phyloP scores from a whole-genome alignment of 2,797 vertebrate species.

The Pseudochromis fuscus region DNA sequence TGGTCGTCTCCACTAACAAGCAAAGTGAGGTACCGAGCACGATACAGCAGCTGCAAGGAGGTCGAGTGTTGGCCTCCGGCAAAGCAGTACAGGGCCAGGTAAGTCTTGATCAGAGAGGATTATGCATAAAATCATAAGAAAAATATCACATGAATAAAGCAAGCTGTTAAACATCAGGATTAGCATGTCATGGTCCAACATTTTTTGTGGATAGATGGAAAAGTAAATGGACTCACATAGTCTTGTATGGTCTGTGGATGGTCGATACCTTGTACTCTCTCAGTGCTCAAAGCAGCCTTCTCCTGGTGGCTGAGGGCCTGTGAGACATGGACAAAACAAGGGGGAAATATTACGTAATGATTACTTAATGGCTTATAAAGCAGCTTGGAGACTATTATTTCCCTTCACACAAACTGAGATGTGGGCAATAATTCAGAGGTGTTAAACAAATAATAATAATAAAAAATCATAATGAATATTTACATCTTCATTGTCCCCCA shows the following conservation, averaged over 20 bases:
- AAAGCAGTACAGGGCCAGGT: slow-evolving; percentile 94
- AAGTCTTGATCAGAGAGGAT: slow-evolving; percentile 82
- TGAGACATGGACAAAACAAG: slow-evolving; percentile 19
- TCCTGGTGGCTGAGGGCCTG: slow-evolving; percentile 95
- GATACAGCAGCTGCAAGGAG: slow-evolving; percentile 91
- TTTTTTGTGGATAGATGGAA: background rate
- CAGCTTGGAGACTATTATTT: background rate
- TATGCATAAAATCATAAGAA: background rate
- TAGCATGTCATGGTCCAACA: background rate
- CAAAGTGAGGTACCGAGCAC: slow-evolving; percentile 92
- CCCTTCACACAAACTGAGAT: background rate
- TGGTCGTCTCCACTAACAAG: slow-evolving; percentile 93
- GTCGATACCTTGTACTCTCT: slow-evolving; percentile 91
- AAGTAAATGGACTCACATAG: slow-evolving; percentile 87
- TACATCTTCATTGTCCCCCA: slow-evolving; percentile 92
- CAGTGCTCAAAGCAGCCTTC: slow-evolving; percentile 93
- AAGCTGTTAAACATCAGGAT: no score
- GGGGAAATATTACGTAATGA: background rate
- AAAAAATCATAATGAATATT: slow-evolving; percentile 24
- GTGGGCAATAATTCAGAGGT: background rate
- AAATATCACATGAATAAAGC: background rate
- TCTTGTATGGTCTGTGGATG: slow-evolving; percentile 96
- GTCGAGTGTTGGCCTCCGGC: slow-evolving; percentile 89
- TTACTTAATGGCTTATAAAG: background rate
- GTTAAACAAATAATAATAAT: background rate